These are phyloP conservation scores for Callipepla californica DNA, from an alignment of 2,113 vertebrate genomes.

Conservation along the genomic window DNA sequence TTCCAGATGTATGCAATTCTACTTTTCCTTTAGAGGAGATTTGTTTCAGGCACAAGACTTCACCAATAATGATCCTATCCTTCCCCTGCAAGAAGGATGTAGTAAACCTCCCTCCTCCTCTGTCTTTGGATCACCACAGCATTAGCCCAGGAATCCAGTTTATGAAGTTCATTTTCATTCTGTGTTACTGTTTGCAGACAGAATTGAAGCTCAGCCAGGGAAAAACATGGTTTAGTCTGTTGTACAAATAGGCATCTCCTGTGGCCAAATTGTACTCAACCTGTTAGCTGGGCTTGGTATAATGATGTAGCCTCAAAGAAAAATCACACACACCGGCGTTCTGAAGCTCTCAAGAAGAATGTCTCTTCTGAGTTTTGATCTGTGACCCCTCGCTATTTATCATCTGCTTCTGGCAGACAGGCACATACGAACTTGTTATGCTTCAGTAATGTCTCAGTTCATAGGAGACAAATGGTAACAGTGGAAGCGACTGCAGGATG, in stretches of 20 bases:
- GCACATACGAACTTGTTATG: background rate
- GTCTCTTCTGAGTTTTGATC: constrained; percentile 6
- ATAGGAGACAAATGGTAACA: background rate
- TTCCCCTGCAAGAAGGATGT: background rate
- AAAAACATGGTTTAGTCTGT: background rate
- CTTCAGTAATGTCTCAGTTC: background rate
- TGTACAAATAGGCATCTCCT: background rate
- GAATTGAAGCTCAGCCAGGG: background rate
- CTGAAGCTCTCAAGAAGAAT: background rate
- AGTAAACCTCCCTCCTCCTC: background rate
- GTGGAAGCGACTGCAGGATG: background rate
- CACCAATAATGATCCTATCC: background rate
- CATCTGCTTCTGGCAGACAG: background rate
- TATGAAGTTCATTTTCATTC: background rate
- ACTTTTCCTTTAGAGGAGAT: background rate
- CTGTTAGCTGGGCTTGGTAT: background rate
- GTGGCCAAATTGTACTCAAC: background rate
- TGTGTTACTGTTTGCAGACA: background rate
- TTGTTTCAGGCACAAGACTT: background rate
- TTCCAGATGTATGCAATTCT: background rate
- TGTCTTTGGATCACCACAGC: background rate
- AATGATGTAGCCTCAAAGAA: background rate
- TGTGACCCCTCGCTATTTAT: background rate
- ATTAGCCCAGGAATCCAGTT: background rate
- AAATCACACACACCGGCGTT: background rate